These are phyloP conservation scores for Columbina picui DNA, from an alignment of 2,113 vertebrate genomes.

Conservation along the genomic window DNA sequence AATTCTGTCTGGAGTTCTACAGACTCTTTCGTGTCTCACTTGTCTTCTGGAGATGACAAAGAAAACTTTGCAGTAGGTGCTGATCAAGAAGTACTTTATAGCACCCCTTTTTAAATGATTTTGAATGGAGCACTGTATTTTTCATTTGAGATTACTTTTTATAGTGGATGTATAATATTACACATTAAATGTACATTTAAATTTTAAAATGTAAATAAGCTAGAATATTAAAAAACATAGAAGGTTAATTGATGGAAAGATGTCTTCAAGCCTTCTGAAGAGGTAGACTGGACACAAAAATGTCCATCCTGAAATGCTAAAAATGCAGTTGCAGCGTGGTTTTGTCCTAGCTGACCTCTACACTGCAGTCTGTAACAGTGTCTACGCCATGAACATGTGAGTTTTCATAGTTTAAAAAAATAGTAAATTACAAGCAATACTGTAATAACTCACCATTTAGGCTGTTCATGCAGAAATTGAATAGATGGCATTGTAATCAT, in stretches of 20 bases:
- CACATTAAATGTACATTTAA: not conserved
- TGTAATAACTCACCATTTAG: conserved; percentile 11
- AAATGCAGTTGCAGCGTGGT: not conserved
- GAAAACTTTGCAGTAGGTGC: not conserved
- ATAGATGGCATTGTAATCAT: conserved; percentile 47
- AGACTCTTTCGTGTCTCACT: not conserved
- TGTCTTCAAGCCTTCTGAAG: not conserved
- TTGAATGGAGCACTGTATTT: not conserved
- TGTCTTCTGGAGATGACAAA: not conserved
- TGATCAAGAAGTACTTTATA: not conserved
- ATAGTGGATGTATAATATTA: not conserved
- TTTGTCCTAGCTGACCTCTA: not conserved
- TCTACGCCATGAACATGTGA: not conserved
- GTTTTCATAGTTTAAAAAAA: not conserved
- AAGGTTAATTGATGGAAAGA: not conserved
- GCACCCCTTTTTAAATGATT: not conserved
- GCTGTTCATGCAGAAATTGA: conserved; percentile 3
- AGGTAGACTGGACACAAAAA: not conserved
- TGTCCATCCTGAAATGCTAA: not conserved
- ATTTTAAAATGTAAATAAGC: not conserved
- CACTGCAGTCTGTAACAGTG: not conserved
- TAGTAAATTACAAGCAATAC: not conserved
- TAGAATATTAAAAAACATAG: not conserved
- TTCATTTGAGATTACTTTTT: not conserved
- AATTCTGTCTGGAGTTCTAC: not conserved